Percentiles rank a stretch among this genome's conserved stretches.
Conservation (phyloP, 1,140 invertebrate species). For the Manduca sexta region DNA sequence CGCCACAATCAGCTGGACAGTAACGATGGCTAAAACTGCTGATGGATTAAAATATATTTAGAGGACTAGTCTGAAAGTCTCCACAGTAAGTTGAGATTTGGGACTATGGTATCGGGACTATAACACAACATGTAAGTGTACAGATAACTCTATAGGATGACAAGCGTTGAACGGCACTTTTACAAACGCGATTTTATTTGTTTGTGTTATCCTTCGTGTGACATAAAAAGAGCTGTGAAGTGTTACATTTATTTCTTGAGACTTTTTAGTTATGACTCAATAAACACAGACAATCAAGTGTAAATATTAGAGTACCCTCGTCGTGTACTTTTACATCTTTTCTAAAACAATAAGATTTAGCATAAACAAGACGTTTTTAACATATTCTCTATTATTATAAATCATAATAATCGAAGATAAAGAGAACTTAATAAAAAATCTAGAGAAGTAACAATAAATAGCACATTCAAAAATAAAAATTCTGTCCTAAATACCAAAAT, state of each 20-base stretch:
- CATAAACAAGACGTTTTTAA: no score
- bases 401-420: no score
- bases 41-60: no score
- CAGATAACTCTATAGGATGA: neutral
- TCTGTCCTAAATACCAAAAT: no score
- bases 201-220: slow-evolving; percentile 41
- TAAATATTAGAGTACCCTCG: slow-evolving; percentile 51
- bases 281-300: slow-evolving; percentile 58
- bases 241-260: slow-evolving; percentile 46
- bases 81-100: no score
- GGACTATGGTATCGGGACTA: no score
- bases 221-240: slow-evolving; percentile 50
- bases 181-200: slow-evolving; percentile 47
- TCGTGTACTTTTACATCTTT: neutral
- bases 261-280: slow-evolving; percentile 60
- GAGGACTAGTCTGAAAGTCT: no score
- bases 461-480: no score
- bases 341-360: neutral
- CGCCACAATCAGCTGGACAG: neutral
- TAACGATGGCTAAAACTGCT: neutral
- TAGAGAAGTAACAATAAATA: no score
- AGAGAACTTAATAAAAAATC: no score
- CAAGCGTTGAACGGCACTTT: slow-evolving; percentile 8
- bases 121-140: no score
- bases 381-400: no score